Conservation (phyloP, 2,888 invertebrate species). For the Microctonus hyperodae region DNA sequence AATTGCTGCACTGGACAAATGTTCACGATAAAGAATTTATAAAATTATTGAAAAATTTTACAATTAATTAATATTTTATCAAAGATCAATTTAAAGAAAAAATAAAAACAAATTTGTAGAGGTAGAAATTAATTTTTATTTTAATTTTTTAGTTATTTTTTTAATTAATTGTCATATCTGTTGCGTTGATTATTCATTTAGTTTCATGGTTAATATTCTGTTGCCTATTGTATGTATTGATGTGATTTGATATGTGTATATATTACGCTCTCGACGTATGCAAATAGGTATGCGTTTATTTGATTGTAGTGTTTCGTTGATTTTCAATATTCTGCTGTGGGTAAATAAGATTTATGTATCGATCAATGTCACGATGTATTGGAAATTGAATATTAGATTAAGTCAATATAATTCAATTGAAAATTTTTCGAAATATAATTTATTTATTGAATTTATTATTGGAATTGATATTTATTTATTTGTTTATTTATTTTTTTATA, state of each 20-base stretch:
- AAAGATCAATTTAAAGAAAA: no score
- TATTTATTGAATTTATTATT: no score
- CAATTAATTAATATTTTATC: no score
- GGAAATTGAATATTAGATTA: neutral
- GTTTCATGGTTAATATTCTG: neutral
- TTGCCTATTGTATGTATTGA: neutral
- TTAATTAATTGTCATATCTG: neutral
- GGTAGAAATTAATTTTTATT: no score
- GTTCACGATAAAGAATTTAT: neutral
- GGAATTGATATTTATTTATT: neutral
- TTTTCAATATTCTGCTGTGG: conserved; percentile 19
- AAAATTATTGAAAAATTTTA: neutral
- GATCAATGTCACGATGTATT: neutral
- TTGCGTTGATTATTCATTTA: neutral
- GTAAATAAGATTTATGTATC: conserved; percentile 11
- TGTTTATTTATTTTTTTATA: conserved; percentile 18
- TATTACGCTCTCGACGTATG: neutral
- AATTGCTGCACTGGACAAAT: neutral
- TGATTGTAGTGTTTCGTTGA: conserved; percentile 20
- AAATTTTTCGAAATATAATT: neutral
- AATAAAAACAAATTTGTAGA: no score
- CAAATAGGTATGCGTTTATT: conserved; percentile 2
- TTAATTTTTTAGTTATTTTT: no score
- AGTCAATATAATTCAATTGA: neutral
- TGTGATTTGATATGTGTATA: neutral